Conservation (phyloP, 2,797 vertebrate genomes). For the Menidia menidia region DNA sequence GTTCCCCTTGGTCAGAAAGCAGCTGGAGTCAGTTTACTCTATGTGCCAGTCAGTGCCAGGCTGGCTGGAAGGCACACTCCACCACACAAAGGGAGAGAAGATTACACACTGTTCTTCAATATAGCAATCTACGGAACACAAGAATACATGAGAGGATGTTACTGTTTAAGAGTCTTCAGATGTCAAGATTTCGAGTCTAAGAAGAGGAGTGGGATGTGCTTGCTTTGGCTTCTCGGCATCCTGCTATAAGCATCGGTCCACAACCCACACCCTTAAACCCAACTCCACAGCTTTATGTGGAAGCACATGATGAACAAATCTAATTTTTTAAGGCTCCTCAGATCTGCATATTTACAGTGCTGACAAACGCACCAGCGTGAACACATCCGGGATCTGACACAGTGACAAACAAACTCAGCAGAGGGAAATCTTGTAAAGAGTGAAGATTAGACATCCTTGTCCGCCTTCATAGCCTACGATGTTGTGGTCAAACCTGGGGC, state of each 20-base stretch:
- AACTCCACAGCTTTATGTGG: conserved; percentile 62
- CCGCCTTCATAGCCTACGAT: conserved; percentile 77
- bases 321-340: conserved; percentile 66
- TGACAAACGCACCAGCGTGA: conserved; percentile 41
- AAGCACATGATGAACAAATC: conserved; percentile 65
- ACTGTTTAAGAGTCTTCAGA: conserved; percentile 62
- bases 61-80: conserved; percentile 78
- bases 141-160: conserved; percentile 59
- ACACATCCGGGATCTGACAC: conserved; percentile 50
- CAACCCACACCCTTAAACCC: conserved; percentile 75
- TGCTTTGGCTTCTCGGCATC: conserved; percentile 69
- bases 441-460: conserved; percentile 82
- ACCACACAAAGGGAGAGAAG: conserved; percentile 71
- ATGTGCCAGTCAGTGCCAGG: conserved; percentile 78
- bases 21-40: conserved; percentile 80
- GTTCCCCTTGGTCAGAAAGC: conserved; percentile 81
- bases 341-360: conserved; percentile 65
- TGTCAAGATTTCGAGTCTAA: conserved; percentile 64
- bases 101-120: conserved; percentile 66
- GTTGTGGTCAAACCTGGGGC: conserved; percentile 82
- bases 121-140: conserved; percentile 54
- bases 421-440: conserved; percentile 81
- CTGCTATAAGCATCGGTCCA: conserved; percentile 63
- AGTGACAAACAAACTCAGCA: conserved; percentile 64
- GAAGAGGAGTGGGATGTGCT: conserved; percentile 73